Evolutionary conservation across 92 coral and sea anemone species (phyloP).

Genomic region (Palythoa grandis): DNA sequence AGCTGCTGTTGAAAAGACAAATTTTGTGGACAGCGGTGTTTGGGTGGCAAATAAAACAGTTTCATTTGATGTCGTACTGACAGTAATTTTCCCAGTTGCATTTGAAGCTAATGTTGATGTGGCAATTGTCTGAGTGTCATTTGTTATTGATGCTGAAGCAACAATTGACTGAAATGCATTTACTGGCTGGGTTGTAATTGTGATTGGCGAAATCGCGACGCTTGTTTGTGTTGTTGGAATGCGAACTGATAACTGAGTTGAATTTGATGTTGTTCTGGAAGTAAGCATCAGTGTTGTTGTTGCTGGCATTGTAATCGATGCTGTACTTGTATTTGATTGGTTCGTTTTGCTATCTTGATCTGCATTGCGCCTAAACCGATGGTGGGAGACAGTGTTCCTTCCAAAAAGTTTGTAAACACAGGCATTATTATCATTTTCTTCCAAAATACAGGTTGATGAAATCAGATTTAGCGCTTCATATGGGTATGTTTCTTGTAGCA

Average conservation of each 20-base stretch:
- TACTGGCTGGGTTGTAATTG: background rate
- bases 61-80: background rate
- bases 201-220: background rate
- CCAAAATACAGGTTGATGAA: slow-evolving; percentile 21
- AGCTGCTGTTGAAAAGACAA: background rate
- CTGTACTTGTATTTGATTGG: background rate
- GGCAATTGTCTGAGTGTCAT: background rate
- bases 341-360: background rate
- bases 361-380: slow-evolving; percentile 1
- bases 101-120: background rate
- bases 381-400: background rate
- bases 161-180: background rate
- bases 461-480: background rate
- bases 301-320: background rate
- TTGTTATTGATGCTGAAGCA: background rate
- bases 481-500: background rate
- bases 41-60: background rate
- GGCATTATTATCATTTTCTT: background rate
- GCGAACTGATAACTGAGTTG: background rate
- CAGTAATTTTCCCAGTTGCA: background rate
- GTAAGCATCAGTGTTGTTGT: background rate
- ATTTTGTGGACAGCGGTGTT: background rate
- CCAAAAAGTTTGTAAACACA: slow-evolving; percentile 8
- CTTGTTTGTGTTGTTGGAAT: background rate
- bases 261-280: background rate